Base-by-base conservation (phyloP, 2,888 invertebrate genomes). In the Lithophane socia region DNA sequence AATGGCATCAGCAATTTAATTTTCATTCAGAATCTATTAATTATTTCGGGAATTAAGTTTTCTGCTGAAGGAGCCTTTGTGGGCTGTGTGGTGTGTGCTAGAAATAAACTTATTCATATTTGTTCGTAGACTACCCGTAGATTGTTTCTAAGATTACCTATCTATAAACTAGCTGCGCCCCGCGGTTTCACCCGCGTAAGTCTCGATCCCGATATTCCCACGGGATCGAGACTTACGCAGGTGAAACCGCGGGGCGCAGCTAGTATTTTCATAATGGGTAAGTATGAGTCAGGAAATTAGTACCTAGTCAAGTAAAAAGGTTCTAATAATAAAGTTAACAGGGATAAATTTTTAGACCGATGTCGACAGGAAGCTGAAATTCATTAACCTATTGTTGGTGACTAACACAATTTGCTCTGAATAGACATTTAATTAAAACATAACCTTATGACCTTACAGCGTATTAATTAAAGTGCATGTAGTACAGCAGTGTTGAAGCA, bases 401-500 rank as follows among this genome's bases (percentile, higher is more conserved):
- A 21, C 8, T 66, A 69, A 58, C 16, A 42, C 37, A 75, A 77
- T 84, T 75, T 72, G 54, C 77, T 58, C 61, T 73, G 10, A 80
- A 83, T 84, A 83, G 77, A 83, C 72, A 83, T 84, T 70, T 73
- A 77, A 81, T 86, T 73, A 65, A 72, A 69, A 71, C 68, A 63
- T 63, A 52, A 67, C 66, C 76, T 80, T 87, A 65, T 84, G 90
- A 91, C 91, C 89, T 92, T 91, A 86, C 76, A 87, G 80, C 72
- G 87, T 86, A 90, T 90, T 90, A 93, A 92, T 90, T 92, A 91
- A 91, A 94, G 90, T 94, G 94, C 94, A 93, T 89, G 70, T 75
- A 84, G 73, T 79, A 75, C 82, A 83, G 78, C 82, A 83, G 78
- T 77, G 71, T 72, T 73, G 72, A 73, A 70, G 68, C 85, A 90